Conservation (phyloP, 2,113 vertebrate species). For the Rhegmatorhina hoffmannsi region DNA sequence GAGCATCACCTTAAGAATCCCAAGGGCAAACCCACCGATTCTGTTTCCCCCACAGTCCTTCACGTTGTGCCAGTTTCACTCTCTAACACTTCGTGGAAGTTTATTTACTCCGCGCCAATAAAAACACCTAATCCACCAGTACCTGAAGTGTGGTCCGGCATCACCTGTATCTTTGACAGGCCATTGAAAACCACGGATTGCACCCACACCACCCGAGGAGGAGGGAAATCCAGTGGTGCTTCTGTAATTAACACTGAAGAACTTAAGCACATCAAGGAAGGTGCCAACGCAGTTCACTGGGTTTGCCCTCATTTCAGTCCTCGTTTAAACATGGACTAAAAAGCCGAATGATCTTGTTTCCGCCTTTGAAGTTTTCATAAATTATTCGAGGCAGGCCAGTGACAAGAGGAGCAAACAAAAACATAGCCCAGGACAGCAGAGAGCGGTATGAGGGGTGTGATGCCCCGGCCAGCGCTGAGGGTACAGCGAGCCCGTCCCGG, state of each 20-base stretch:
- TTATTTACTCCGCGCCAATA: background rate
- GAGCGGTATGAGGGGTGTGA: fast-evolving
- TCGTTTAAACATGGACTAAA: fast-evolving
- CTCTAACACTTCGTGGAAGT: background rate
- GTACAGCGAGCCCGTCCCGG: background rate
- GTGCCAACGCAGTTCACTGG: background rate
- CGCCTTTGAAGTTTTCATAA: background rate
- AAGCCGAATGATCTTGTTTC: background rate
- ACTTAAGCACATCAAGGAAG: background rate
- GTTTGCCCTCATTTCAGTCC: no score
- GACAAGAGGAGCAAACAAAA: background rate
- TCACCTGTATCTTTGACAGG: background rate
- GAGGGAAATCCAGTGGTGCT: background rate
- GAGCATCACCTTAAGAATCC: background rate
- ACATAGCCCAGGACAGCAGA: fast-evolving
- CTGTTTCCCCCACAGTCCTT: background rate
- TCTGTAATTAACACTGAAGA: background rate
- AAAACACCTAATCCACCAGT: background rate
- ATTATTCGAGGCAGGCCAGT: background rate
- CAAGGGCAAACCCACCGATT: background rate
- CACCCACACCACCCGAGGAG: fast-evolving
- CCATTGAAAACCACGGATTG: background rate
- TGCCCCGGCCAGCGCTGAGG: fast-evolving
- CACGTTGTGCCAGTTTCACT: background rate
- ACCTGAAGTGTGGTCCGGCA: background rate